These are phyloP conservation scores for Eira barbara DNA, from an alignment of 2,113 vertebrate species.

Conservation along the genomic window DNA sequence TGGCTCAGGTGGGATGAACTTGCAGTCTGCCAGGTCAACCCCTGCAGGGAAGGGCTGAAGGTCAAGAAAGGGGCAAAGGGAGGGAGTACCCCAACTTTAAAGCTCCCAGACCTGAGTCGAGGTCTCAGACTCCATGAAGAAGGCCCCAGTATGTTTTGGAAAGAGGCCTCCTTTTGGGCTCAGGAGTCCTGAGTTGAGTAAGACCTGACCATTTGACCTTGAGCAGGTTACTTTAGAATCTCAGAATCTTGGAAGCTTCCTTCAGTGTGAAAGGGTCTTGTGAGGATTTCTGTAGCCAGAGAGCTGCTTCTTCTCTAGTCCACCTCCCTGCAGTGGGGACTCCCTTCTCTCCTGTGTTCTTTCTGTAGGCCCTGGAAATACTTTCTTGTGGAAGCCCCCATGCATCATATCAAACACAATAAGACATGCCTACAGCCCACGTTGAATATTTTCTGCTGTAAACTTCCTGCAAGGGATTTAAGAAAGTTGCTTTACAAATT, in stretches of 20 bases:
- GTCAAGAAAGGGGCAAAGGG: not conserved
- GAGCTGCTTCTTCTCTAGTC: not conserved
- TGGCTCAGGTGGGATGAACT: not conserved
- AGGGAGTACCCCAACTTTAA: not conserved
- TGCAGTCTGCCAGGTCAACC: not conserved
- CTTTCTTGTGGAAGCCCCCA: not conserved
- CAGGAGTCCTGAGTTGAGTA: not conserved
- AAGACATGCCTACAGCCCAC: not conserved
- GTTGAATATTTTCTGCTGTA: not conserved
- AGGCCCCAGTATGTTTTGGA: not conserved
- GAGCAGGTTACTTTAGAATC: not conserved
- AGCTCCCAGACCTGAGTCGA: not conserved
- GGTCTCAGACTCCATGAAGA: not conserved
- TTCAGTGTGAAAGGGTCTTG: not conserved
- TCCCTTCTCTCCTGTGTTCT: not conserved
- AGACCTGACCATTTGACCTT: not conserved
- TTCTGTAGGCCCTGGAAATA: not conserved
- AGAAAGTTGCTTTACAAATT: not conserved
- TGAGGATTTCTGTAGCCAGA: not conserved
- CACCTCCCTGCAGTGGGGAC: fast-evolving
- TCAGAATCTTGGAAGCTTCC: not conserved
- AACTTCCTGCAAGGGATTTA: not conserved
- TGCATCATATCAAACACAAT: not conserved
- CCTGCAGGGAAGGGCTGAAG: not conserved
- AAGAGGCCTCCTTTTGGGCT: not conserved